phyloP scores from a whole-genome alignment of 2,113 vertebrate species.

The Gavialis gangeticus region DNA sequence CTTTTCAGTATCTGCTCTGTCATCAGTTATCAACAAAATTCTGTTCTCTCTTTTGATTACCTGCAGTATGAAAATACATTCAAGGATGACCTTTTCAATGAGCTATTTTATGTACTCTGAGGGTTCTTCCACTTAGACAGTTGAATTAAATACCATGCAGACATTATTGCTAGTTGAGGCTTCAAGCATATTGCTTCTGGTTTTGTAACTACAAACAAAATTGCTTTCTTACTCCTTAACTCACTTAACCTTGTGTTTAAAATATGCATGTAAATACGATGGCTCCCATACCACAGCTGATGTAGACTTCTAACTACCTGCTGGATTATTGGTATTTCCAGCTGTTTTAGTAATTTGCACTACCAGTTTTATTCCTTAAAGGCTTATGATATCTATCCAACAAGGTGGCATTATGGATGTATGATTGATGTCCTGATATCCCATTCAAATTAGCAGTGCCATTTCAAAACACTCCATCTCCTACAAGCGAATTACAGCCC shows the following conservation, averaged over 20 bases:
- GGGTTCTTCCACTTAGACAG: conserved; percentile 1
- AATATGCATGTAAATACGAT: not conserved
- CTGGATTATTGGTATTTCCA: conserved; percentile 26
- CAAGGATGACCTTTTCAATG: conserved; percentile 16
- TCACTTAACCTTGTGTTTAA: conserved; percentile 20
- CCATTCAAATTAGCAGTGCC: conserved; percentile 48
- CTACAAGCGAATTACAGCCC: conserved; percentile 45
- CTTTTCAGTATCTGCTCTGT: not conserved
- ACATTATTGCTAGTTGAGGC: not conserved
- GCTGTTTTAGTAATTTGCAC: not conserved
- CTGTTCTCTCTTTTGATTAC: conserved; percentile 8
- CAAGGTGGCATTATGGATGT: not conserved
- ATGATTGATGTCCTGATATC: conserved; percentile 57
- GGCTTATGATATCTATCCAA: not conserved
- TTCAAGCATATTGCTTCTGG: conserved; percentile 3
- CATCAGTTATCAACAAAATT: not conserved
- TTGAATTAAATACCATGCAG: conserved; percentile 16
- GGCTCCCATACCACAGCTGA: not conserved
- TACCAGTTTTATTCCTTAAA: conserved; percentile 18
- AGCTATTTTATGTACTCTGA: not conserved
- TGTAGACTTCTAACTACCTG: not conserved
- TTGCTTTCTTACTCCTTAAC: conserved; percentile 1
- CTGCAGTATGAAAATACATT: conserved; percentile 19
- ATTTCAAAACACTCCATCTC: conserved; percentile 58
- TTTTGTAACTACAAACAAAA: not conserved